Conservation (phyloP, 2,113 vertebrate genomes). For the western clawed frog (Xenopus tropicalis) region UCB_Xtro_10.0 CM004446.2:118288001-118288500, state of each 20-base stretch:
- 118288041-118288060: too few relatives aligned
- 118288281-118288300: conserved; percentile 7
- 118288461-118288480: conserved; percentile 21
- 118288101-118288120: too few relatives aligned
- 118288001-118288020: too few relatives aligned
- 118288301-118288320: conserved; percentile 3
- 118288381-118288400: background rate
- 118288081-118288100: too few relatives aligned
- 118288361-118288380: conserved; percentile 5
- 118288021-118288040: too few relatives aligned
- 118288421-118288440: conserved; percentile 21
- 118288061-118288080: too few relatives aligned
- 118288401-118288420: conserved; percentile 4
- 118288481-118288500: conserved; percentile 4
- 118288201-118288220: background rate
- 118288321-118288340: conserved; percentile 4
- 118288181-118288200: background rate
- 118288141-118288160: too few relatives aligned
- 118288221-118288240: background rate
- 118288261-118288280: conserved; percentile 17
- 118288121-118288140: too few relatives aligned
- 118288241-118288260: conserved; percentile 6
- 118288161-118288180: background rate
- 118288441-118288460: conserved; percentile 16
- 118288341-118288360: conserved; percentile 6